Percentiles rank a stretch among this genome's conserved stretches.
Evolutionary conservation across 2,888 invertebrate species (phyloP).

Genomic region (Eupithecia dodoneata): DNA sequence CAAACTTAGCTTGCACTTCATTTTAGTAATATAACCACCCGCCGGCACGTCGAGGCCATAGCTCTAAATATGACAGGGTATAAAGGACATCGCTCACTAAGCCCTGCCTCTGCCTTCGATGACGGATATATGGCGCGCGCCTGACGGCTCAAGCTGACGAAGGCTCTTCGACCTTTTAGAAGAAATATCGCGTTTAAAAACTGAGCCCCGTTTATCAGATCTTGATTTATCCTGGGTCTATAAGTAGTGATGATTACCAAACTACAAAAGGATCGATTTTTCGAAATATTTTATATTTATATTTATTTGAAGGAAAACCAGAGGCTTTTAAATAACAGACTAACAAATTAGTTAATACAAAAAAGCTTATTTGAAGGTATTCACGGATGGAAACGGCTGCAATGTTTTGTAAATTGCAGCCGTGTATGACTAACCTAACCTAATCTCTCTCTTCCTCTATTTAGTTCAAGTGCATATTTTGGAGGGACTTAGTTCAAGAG

Average conservation of each 20-base stretch:
- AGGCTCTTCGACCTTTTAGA: background rate
- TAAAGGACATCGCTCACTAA: constrained; percentile 65
- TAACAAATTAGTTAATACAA: too few species aligned
- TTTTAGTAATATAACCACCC: constrained; percentile 34
- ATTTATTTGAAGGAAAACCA: too few species aligned
- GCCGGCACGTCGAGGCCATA: constrained; percentile 72
- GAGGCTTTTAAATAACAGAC: too few species aligned
- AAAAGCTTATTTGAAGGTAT: too few species aligned
- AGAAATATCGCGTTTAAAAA: background rate
- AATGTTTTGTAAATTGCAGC: too few species aligned
- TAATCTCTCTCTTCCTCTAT: too few species aligned
- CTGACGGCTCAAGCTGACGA: constrained; percentile 60
- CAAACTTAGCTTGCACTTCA: constrained; percentile 36
- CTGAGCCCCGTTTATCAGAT: background rate
- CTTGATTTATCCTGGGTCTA: background rate
- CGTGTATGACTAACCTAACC: too few species aligned
- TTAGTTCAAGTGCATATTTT: too few species aligned
- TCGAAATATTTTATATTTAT: too few species aligned
- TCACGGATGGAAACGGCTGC: too few species aligned
- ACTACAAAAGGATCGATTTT: too few species aligned
- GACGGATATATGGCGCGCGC: constrained; percentile 74
- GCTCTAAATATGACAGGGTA: constrained; percentile 77
- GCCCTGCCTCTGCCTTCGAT: constrained; percentile 63
- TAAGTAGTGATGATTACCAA: too few species aligned
- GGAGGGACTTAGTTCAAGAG: background rate